Evolutionary conservation across 2,888 invertebrate genomes (phyloP), one percentile per base, ranked within the genome.

Genomic region (Drosophila limbata): DNA sequence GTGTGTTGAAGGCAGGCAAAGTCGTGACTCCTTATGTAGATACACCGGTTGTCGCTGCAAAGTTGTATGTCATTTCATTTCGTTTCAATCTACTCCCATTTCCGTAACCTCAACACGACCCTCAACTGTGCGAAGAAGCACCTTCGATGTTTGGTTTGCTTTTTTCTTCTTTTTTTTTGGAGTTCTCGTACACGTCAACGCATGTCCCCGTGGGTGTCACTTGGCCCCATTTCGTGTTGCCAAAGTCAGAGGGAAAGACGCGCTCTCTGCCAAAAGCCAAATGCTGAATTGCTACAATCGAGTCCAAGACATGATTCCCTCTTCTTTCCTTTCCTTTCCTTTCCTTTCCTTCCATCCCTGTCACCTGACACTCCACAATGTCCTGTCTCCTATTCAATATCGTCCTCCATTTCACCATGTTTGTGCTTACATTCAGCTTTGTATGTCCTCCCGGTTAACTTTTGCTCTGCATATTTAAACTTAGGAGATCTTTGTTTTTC

Each of bases 11-110:
- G 51, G 21, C 60, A 42, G 48, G 28, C 62, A 19, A 21, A 44
- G 45, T 37, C 45, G 51, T 28, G 51, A 4, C 55, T 39, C 28
- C 35, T 10, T 25, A 57, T 52, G 52, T 33, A 66, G 25, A 55
- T 39, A 33, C 45, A 52, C 33, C 40, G 33, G 50, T 13, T 47
- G 19, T 64, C 60, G 51, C 50, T 62, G 65, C 73, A 59, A 68
- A 77, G 70, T 73, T 81, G 72, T 79, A 63, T 75, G 79, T 75
- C 76, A 79, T 79, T 72, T 75, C 75, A 79, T 80, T 80, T 76
- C 76, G 69, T 55, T 79, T 84, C 76, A 71, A 87, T 81, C 77
- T 69, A 74, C 71, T 68, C 61, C 51, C 71, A 64, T 62, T 71
- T 84, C 80, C 73, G 69, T 66, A 70, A 67, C 52, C 59, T 45